phyloP scores from a whole-genome alignment of 2,113 vertebrate species.

The Oncorhynchus kisutch region DNA sequence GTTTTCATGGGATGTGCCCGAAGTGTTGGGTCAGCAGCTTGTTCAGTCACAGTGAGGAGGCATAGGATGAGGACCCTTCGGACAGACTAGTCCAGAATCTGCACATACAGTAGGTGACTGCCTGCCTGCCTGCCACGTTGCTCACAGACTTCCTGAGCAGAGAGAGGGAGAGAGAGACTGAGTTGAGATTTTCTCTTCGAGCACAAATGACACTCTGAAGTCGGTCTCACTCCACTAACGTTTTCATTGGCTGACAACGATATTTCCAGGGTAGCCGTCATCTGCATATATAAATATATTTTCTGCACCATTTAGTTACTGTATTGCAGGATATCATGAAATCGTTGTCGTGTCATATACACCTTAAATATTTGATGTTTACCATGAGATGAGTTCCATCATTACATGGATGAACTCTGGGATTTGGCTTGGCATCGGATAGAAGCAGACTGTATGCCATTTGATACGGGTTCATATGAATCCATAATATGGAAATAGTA shows the following conservation, averaged over 20 bases:
- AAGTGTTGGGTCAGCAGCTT: constrained; percentile 64
- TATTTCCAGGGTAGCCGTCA: constrained; percentile 39
- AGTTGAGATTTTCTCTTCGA: constrained; percentile 56
- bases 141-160: constrained; percentile 62
- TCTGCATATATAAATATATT: constrained; percentile 68
- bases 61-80: constrained; percentile 45
- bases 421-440: constrained; percentile 11
- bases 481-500: not conserved
- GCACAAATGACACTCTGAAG: constrained; percentile 54
- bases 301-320: constrained; percentile 62
- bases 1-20: constrained; percentile 68
- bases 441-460: constrained; percentile 19
- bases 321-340: constrained; percentile 52
- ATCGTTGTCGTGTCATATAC: constrained; percentile 59
- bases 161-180: constrained; percentile 7
- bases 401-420: constrained; percentile 28
- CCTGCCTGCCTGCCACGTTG: constrained; percentile 60
- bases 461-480: constrained; percentile 3
- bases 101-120: constrained; percentile 21
- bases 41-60: constrained; percentile 40
- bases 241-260: constrained; percentile 59
- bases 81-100: constrained; percentile 36
- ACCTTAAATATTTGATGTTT: constrained; percentile 62
- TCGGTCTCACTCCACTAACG: constrained; percentile 33
- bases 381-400: constrained; percentile 39